Evolutionary conservation across 1,140 invertebrate genomes (phyloP).

Genomic region (Lycorma delicatula): DNA sequence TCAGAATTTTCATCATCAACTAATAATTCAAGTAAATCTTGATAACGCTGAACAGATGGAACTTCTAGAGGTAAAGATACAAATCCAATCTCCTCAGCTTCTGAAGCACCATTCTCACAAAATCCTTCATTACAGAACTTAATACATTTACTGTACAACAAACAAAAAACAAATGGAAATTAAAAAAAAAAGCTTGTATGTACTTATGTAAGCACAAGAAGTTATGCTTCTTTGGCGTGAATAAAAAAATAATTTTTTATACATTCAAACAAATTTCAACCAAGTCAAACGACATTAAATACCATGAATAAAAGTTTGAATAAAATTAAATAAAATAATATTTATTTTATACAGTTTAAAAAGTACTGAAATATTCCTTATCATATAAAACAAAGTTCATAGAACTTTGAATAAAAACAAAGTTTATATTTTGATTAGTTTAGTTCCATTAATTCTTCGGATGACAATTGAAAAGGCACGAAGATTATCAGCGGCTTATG

Average conservation of each 20-base stretch:
- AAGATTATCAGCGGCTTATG: too few relatives aligned
- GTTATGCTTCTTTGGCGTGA: too few relatives aligned
- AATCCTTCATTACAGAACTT: neutral
- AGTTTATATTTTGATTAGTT: too few relatives aligned
- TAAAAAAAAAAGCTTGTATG: neutral
- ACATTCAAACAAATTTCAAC: neutral
- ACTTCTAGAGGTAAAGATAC: neutral
- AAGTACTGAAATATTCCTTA: too few relatives aligned
- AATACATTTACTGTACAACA: neutral
- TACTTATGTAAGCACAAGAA: neutral
- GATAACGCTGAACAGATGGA: neutral
- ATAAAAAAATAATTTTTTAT: too few relatives aligned
- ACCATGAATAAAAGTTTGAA: neutral
- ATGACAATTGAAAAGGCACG: too few relatives aligned
- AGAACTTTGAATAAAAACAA: too few relatives aligned
- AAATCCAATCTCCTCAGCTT: neutral
- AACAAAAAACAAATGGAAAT: neutral
- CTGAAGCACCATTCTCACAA: neutral
- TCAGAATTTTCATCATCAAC: neutral
- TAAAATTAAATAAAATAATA: neutral
- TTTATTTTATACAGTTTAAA: too few relatives aligned
- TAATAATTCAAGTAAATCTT: neutral
- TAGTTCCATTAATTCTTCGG: too few relatives aligned
- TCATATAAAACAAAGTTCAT: too few relatives aligned
- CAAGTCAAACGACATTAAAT: neutral